Evolutionary conservation across 2,797 vertebrate genomes (phyloP), one percentile per base, ranked within the genome.

Genomic region (Hyperoplus lanceolatus): DNA sequence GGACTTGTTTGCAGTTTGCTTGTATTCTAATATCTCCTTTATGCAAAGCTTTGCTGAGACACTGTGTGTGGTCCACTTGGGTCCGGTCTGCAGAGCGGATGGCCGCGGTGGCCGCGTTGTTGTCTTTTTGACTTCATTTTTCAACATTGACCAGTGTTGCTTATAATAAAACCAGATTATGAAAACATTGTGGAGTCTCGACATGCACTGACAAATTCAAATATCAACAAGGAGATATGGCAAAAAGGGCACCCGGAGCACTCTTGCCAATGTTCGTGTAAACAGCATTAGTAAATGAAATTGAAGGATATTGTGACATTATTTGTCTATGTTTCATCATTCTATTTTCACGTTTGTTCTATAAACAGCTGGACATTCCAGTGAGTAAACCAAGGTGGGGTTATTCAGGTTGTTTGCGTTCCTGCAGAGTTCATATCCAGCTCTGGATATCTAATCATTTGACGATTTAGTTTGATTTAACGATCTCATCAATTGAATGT

Each of bases 101-200:
- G 89, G 87, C 83, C 80, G 48, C 53, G 49, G 73, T 72, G 83
- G 91, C 81, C 71, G 46, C 88, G 82, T 91, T 92, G 91, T 90
- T 93, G 90, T 90, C 82, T 90, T 92, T 91, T 87, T 83, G 79
- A 88, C 92, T 93, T 92, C 90, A 93, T 93, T 93, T 93, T 93
- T 94, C 93, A 94, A 91, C 93, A 91, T 83, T 73, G 89, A 86
- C 89, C 89, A 59, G 89, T 70, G 82, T 92, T 95, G 94, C 93
- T 95, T 95, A 95, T 94, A 95, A 94, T 96, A 95, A 94, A 95
- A 93, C 88, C 90, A 88, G 92, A 94, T 94, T 95, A 93, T 94
- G 92, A 93, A 95, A 95, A 95, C 94, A 95, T 92, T 92, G 90
- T 73, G 79, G 86, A 91, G 82, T 90, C 90, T 81, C 49, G 85